These are phyloP conservation scores for Hippasteria phrygiana DNA, from an alignment of 53 echinoderm and acorn worm species.

Conservation along the genomic window DNA sequence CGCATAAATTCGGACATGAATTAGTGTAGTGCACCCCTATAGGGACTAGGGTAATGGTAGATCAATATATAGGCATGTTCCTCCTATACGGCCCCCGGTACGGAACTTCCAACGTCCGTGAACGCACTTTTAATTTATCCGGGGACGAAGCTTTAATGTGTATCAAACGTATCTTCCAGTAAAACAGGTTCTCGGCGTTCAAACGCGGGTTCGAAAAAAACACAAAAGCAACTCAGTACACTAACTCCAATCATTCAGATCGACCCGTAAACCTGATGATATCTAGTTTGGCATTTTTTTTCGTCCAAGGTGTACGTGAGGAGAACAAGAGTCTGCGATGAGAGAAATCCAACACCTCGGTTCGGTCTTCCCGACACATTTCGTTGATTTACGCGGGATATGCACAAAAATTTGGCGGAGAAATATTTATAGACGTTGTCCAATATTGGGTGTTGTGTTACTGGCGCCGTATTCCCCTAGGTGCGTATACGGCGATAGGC, in stretches of 20 bases:
- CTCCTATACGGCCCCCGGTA: too few species aligned
- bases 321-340: conserved; percentile 2
- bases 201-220: neutral
- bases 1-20: too few species aligned
- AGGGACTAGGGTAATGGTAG: too few species aligned
- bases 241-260: neutral
- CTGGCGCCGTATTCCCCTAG: conserved; percentile 53
- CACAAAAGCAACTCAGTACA: neutral
- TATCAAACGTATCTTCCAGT: too few species aligned
- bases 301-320: neutral
- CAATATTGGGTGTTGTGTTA: conserved; percentile 51
- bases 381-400: conserved; percentile 51
- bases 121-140: too few species aligned
- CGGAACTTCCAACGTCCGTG: too few species aligned
- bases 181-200: too few species aligned
- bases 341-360: conserved; percentile 42
- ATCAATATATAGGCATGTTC: too few species aligned
- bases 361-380: neutral
- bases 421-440: conserved; percentile 65
- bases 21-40: too few species aligned
- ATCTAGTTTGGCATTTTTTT: neutral
- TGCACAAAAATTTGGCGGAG: conserved; percentile 55
- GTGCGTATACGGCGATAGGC: conserved; percentile 43
- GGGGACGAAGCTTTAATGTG: too few species aligned
- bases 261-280: neutral